Evolutionary conservation across 2,797 vertebrate species (phyloP), one percentile per base, ranked within the genome.

Genomic region (Podarcis lilfordi): DNA sequence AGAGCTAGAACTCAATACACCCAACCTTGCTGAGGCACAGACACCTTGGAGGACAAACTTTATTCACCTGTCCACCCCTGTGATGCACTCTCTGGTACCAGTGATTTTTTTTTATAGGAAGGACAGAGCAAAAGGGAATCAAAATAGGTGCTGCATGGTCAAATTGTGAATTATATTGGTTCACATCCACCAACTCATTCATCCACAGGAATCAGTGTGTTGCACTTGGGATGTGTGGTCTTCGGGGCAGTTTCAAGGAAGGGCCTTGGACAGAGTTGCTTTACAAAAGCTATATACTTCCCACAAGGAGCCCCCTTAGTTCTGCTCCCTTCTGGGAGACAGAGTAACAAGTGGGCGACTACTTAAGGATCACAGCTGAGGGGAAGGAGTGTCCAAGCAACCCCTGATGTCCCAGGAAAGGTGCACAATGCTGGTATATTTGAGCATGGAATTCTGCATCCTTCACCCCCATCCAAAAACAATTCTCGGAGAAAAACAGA

Each of bases 231-330:
- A 64, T 2, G 25, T 74, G 55, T 55, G 69, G 71, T 19, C 59
- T 35, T 40, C 13, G 3, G 78, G 68, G 35, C 35, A 40, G 9
- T n/a, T 45, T 72, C 78, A 43, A 19, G 5, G n/a, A 11, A 37
- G 19, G 32, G 32, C 43, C 32, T 32, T 55, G 43, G 25, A 76
- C 15, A 86, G 79, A 68, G 61, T 71, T 29, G 82, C 71, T 90
- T 90, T 80, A 71, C 82, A 77, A 87, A 90, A 85, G 89, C 86
- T 13, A 81, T 81, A 81, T 10, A 35, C 79, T 82, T 77, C 80
- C 79, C 77, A 80, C 69, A 81, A 72, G 37, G 32, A 69, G 17
- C 84, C 71, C 78, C 71, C 32, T 32, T 81, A 61, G 37, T 84
- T 80, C 55, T 68, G 86, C 77, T 64, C 61, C 72, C 43, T 76